Conservation (phyloP, 2,888 invertebrate genomes). For the Urechis unicinctus region DNA sequence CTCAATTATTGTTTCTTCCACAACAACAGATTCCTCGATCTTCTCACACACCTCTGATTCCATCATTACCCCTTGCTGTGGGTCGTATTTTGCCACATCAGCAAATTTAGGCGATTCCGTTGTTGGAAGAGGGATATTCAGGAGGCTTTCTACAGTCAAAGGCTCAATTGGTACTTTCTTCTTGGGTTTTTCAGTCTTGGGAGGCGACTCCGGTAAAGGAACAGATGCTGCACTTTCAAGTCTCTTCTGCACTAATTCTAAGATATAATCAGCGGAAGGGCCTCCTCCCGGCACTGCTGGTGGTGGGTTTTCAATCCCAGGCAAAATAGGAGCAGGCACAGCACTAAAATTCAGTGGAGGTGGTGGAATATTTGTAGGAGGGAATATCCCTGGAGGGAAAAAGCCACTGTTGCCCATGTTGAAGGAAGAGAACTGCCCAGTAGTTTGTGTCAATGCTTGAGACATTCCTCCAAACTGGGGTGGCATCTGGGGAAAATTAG, state of each 20-base stretch:
- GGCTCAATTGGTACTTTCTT: constrained; percentile 17
- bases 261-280: not conserved
- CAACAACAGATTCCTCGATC: not conserved
- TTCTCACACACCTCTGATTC: not conserved
- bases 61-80: not conserved
- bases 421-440: not conserved
- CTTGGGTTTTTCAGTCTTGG: constrained; percentile 5
- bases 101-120: not conserved
- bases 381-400: constrained; percentile 5
- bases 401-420: not conserved
- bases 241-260: not conserved
- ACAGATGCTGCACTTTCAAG: constrained; percentile 1
- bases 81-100: not conserved
- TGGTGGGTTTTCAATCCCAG: not conserved
- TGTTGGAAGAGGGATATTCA: constrained; percentile 16
- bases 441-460: not conserved
- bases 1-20: not conserved
- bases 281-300: not conserved
- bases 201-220: constrained; percentile 9
- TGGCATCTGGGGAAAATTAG: too few species aligned
- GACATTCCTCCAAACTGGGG: too few species aligned
- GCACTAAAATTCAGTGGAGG: constrained; percentile 1
- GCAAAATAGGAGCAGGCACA: not conserved
- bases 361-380: not conserved
- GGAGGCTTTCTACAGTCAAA: constrained; percentile 17